Conservation (phyloP, 2,113 vertebrate genomes). For the Caracal caracal region DNA sequence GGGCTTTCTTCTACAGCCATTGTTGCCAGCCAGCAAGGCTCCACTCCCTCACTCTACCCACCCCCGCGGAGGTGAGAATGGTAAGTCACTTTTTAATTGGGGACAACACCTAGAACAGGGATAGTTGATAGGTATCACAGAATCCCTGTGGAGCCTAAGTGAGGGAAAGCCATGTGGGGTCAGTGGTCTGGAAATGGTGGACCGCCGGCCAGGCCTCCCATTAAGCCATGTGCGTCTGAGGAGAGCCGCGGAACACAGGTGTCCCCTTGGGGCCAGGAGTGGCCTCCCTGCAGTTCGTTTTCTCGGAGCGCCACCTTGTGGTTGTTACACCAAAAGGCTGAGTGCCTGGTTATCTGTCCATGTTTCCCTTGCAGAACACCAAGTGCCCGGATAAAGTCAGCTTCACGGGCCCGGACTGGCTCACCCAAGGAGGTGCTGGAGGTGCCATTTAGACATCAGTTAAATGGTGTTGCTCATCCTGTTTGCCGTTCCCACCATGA, state of each 20-base stretch:
- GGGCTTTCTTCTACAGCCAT: constrained; percentile 98
- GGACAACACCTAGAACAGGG: neutral
- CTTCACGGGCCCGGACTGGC: constrained; percentile 95
- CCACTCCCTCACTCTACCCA: constrained; percentile 92
- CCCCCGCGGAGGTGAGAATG: constrained; percentile 97
- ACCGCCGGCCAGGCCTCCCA: neutral
- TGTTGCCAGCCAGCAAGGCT: constrained; percentile 94
- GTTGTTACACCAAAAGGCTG: neutral
- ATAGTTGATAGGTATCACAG: neutral
- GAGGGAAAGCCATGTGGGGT: neutral
- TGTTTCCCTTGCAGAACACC: constrained; percentile 87
- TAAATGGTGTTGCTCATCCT: constrained; percentile 94
- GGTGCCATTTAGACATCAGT: constrained; percentile 95
- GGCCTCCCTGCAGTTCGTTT: neutral
- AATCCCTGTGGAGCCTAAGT: neutral
- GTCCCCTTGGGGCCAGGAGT: neutral
- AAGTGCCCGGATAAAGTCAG: constrained; percentile 89
- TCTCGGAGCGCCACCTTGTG: constrained; percentile 68
- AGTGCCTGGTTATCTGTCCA: constrained; percentile 51
- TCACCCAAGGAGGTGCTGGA: constrained; percentile 92
- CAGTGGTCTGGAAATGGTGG: neutral
- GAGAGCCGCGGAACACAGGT: neutral
- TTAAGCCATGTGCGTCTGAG: neutral
- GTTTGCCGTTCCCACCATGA: constrained; percentile 89
- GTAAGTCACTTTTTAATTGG: constrained; percentile 85